These are phyloP conservation scores for Antheraea pernyi DNA, from an alignment of 1,140 invertebrate genomes.

Conservation along the genomic window DNA sequence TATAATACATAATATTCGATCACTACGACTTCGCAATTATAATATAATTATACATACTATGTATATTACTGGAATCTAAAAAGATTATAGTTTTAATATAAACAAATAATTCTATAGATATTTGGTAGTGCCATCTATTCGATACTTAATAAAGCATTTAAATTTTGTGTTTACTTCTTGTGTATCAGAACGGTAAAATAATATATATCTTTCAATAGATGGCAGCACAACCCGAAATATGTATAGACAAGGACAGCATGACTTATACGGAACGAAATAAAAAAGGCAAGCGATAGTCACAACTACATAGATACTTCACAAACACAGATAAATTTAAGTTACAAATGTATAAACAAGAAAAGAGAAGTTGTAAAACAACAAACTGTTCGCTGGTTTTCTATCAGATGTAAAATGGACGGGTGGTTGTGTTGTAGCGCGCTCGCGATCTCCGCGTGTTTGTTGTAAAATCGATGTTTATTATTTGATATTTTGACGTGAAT, in stretches of 20 bases:
- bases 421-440: conserved; percentile 70
- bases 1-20: too few species aligned
- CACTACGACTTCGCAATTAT: too few species aligned
- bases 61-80: too few species aligned
- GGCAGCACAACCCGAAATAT: conserved; percentile 35
- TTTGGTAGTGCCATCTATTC: background rate
- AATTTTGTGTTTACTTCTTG: background rate
- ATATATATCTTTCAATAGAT: conserved; percentile 33
- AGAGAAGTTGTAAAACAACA: conserved; percentile 79
- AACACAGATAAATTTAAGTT: conserved; percentile 53
- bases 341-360: conserved; percentile 73
- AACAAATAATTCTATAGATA: too few species aligned
- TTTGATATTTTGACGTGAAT: conserved; percentile 66
- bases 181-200: background rate
- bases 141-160: background rate
- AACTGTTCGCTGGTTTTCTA: conserved; percentile 71
- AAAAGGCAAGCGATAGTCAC: conserved; percentile 43
- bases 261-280: conserved; percentile 12
- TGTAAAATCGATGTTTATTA: conserved; percentile 73
- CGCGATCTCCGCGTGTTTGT: conserved; percentile 67
- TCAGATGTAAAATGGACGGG: conserved; percentile 79
- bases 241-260: conserved; percentile 44
- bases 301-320: conserved; percentile 22
- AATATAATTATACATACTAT: too few species aligned
- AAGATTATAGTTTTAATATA: too few species aligned